Evolutionary conservation across 2,113 vertebrate species (phyloP).

Genomic region (Bos taurus): DNA sequence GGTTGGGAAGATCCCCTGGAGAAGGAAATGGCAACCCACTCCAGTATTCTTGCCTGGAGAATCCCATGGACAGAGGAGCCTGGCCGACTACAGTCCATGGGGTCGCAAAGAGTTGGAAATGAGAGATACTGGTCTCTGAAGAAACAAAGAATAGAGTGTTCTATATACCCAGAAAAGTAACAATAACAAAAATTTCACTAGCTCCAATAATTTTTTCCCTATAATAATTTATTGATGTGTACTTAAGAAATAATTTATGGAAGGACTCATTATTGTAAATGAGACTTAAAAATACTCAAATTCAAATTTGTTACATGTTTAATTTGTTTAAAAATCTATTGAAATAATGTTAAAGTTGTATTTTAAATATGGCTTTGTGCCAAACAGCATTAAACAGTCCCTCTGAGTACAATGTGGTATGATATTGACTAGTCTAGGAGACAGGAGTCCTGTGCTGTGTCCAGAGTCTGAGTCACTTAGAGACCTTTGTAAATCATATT

Average conservation of each 20-base stretch:
- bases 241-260: background rate
- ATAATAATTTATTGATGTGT: slow-evolving; percentile 48
- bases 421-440: slow-evolving; percentile 6
- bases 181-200: background rate
- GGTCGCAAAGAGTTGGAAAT: background rate
- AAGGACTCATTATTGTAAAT: background rate
- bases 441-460: background rate
- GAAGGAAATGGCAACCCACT: too few relatives aligned
- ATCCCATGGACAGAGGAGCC: too few relatives aligned
- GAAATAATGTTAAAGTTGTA: background rate
- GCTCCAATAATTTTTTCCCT: background rate
- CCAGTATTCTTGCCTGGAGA: too few relatives aligned
- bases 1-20: too few relatives aligned
- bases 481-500: background rate
- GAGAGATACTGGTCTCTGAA: background rate
- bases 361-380: background rate
- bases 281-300: slow-evolving; percentile 43
- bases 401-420: background rate
- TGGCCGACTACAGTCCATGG: too few relatives aligned
- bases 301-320: slow-evolving; percentile 38
- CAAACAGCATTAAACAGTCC: background rate
- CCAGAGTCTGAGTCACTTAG: background rate
- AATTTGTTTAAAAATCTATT: slow-evolving; percentile 30
- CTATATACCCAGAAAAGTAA: background rate
- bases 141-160: background rate